Evolutionary conservation across 1,140 invertebrate genomes (phyloP).

Genomic region (Drosophila prosaltans): DNA sequence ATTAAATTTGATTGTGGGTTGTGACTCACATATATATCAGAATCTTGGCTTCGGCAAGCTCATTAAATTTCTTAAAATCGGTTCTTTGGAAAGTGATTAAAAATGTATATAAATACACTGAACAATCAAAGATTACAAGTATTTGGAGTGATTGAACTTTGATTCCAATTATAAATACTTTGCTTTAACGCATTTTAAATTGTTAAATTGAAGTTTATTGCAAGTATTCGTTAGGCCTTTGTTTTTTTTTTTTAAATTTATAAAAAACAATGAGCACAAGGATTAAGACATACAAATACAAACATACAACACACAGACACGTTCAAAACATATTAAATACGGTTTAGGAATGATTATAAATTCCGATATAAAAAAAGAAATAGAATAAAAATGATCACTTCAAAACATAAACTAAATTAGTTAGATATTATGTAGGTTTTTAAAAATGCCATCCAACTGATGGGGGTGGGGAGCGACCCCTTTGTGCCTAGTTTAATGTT

Average conservation of each 20-base stretch:
- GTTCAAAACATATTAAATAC: constrained; percentile 25
- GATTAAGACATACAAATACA: constrained; percentile 37
- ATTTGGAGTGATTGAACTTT: background rate
- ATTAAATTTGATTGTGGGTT: background rate
- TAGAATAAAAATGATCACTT: constrained; percentile 43
- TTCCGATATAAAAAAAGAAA: constrained; percentile 49
- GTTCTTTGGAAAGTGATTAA: too few relatives aligned
- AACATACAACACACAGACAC: constrained; percentile 38
- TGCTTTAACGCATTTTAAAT: background rate
- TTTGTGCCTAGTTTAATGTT: constrained; percentile 59
- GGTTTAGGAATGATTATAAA: constrained; percentile 69
- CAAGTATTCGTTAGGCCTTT: constrained; percentile 49
- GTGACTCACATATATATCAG: too few relatives aligned
- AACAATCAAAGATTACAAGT: too few relatives aligned
- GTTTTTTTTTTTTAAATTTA: constrained; percentile 28
- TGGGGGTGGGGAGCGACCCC: constrained; percentile 35
- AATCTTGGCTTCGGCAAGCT: too few relatives aligned
- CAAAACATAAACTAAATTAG: constrained; percentile 10
- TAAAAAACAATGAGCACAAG: constrained; percentile 26
- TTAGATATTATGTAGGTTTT: background rate
- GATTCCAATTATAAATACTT: background rate
- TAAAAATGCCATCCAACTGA: constrained; percentile 5
- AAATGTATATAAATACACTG: too few relatives aligned
- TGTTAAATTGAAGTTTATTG: constrained; percentile 55
- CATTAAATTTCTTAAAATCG: too few relatives aligned